Evolutionary conservation across 1,140 invertebrate genomes (phyloP), one percentile per base, ranked within the genome.

Genomic region (Ceratoteleas bidentatus): DNA sequence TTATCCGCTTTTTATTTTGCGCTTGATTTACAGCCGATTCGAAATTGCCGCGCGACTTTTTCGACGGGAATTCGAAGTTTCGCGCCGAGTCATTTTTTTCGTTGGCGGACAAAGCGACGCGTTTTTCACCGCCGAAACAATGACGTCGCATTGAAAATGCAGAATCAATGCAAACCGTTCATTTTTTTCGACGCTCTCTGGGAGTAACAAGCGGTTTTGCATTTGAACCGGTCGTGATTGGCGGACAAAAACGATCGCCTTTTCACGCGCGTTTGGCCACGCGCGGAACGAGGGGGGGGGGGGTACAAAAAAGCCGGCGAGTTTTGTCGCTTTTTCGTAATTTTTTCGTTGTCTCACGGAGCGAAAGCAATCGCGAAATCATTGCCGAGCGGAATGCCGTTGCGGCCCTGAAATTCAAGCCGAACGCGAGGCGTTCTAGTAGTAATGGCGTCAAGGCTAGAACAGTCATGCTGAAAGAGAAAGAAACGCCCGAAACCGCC

Each of bases 391-490:
- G 82, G 82, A 84, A 80, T 80, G 82, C 58, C 76, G 82, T 72
- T 80, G 82, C 82, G 82, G 82, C 76, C 82, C 77, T 80, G 77
- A 84, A 84, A 84, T 80, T 79, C 73, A 84, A 75, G 68, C 73
- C 72, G 72, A 80, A 77, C 64, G 72, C 73, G 66, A 77, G 58
- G 72, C 76, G 81, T 83, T 83, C 81, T 83, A 83, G 76, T 79
- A 73, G 80, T 69, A 83, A 83, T 83, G 81, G 81, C 81, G 81
- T 80, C 81, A 84, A 84, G 81, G 81, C 81, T 84, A 84, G 81
- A 81, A 80, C 81, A 84, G 64, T 84, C 76, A 77, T 84, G 81
- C 80, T 60, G 81, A 84, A 84, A 84, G 82, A 80, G 82, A 84
- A 84, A 80, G 82, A 84, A 84, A 84, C 81, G 81, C 81, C 81